Evolutionary conservation across 2,797 vertebrate genomes (phyloP).

Genomic region (Columba guinea): DNA sequence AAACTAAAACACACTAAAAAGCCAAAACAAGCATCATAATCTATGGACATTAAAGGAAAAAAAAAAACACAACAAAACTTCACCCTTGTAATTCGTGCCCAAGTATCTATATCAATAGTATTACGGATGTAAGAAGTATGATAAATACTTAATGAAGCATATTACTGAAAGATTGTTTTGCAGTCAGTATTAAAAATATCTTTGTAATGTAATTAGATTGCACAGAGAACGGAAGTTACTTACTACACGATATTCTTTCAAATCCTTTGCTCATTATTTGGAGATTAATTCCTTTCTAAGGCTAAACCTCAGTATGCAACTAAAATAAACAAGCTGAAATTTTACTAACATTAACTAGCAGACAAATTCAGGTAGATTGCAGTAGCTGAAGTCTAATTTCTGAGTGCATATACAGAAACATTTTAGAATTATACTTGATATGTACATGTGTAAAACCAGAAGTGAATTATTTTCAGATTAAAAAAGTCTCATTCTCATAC

Average conservation of each 20-base stretch:
- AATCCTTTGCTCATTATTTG: slow-evolving; percentile 21
- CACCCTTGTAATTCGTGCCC: not conserved
- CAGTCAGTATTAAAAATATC: slow-evolving; percentile 5
- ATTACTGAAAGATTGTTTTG: not conserved
- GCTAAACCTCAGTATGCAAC: not conserved
- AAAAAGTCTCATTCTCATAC: not conserved
- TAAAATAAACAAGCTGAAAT: not conserved
- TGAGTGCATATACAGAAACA: not conserved
- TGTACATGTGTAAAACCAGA: not conserved
- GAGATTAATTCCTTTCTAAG: slow-evolving; percentile 21
- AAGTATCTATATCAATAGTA: not conserved
- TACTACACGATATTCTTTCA: not conserved
- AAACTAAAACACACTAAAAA: not conserved
- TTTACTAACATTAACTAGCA: not conserved
- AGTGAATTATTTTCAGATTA: not conserved
- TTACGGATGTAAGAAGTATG: not conserved
- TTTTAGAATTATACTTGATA: not conserved
- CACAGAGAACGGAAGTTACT: not conserved
- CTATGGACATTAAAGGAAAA: slow-evolving; percentile 64
- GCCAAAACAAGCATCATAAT: slow-evolving; percentile 71
- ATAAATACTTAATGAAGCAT: not conserved
- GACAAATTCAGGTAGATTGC: not conserved
- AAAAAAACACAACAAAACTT: not conserved
- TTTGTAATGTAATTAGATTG: slow-evolving; percentile 37
- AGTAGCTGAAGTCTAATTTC: not conserved